These are phyloP conservation scores for Psilopsiagon aurifrons DNA, from an alignment of 2,113 vertebrate species.

Conservation along the genomic window DNA sequence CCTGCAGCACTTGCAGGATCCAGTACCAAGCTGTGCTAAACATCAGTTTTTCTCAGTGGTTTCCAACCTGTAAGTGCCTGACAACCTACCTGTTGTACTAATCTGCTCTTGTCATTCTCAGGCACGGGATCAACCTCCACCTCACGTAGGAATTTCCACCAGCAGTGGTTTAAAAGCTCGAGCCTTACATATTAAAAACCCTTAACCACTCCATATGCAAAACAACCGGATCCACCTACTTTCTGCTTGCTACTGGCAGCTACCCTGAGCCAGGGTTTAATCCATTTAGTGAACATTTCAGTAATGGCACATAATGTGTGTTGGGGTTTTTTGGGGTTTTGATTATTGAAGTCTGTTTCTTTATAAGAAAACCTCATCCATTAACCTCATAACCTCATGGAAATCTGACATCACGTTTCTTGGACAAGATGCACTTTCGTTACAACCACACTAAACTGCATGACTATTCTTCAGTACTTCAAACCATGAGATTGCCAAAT, in stretches of 20 bases:
- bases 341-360: not conserved
- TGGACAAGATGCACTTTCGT: not conserved
- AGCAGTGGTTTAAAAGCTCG: not conserved
- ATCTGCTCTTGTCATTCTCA: not conserved
- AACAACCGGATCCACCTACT: not conserved
- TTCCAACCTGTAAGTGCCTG: not conserved
- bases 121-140: not conserved
- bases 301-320: not conserved
- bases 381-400: conserved; percentile 34
- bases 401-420: conserved; percentile 1
- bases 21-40: not conserved
- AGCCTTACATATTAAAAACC: not conserved
- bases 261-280: not conserved
- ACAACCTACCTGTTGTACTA: not conserved
- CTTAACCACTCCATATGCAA: not conserved
- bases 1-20: not conserved
- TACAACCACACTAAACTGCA: not conserved
- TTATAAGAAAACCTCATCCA: conserved; percentile 28
- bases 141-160: not conserved
- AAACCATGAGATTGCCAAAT: not conserved
- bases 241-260: not conserved
- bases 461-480: not conserved
- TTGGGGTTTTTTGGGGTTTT: not conserved
- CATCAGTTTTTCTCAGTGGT: not conserved
- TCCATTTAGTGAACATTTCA: not conserved